Evolutionary conservation across 2,888 invertebrate species (phyloP), one percentile per base, ranked within the genome.

Genomic region (Arrhopalites spinosus): DNA sequence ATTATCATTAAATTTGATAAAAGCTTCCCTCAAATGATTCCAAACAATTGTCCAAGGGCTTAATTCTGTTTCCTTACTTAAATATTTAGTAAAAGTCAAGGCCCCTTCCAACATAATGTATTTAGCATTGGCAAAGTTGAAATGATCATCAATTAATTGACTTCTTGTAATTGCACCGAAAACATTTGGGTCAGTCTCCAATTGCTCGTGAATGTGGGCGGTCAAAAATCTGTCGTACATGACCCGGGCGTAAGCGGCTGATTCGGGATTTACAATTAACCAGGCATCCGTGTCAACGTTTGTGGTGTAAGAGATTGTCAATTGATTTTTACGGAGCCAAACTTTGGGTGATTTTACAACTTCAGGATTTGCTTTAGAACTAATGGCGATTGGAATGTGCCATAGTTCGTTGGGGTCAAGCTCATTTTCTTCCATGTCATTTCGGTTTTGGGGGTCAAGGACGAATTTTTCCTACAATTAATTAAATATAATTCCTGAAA

Each of bases 111-210:
- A 1, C 2, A 29, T 15, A 17, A 47, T 56, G 56, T 70, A 70
- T 2, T 25, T 43, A 27, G 43, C 29, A 7, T 30, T n/a, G 2
- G 71, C 75, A 43, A 72, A 64, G n/a, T 75, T 61, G 50, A 81
- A 81, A 68, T 80, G 79, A 56, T 81, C 81, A 43, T 81, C 81
- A 3, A 81, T 23, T 56, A 81, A 50, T 64, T 81, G 81, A 68
- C 79, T 79, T 50, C 78, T 61, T 2, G 77, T 69, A 7, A 71
- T 74, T 43, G 79, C 73, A 11, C 17, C 36, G 8, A 81, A 29
- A 2, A 29, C 69, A n/a, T 7, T 23, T 36, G 23, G 63, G 5
- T 77, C 45, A 0, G 45, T 56, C 1, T 66, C 13, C 29, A 81
- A 56, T 27, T 72, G 75, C 8, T 69, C 27, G 2, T 47, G 11